Base-by-base conservation (phyloP, 2,797 vertebrate species). In the Sternotherus odoratus region DNA sequence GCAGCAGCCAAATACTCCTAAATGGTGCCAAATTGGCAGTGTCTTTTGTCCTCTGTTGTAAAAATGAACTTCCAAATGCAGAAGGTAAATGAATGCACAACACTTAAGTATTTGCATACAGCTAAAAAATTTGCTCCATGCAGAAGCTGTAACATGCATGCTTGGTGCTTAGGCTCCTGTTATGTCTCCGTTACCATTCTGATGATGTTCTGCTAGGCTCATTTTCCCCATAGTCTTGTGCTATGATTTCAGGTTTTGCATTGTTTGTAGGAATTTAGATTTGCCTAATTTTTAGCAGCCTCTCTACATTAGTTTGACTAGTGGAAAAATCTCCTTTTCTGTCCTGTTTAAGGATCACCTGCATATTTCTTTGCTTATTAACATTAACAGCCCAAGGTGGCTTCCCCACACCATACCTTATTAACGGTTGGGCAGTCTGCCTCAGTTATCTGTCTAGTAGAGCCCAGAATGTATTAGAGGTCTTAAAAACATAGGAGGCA, bases 31-130 rank as follows among this genome's bases (percentile, higher is more conserved):
- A 90, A 88, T 39, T 87, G 77, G 56, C 85, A 91, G 80, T 77
- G 82, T 89, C 53, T 30, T 74, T 85, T 53, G 53, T 66, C 85
- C 49, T 90, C 94, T 91, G 87, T 82, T 74, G 23, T 60, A 80
- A 90, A 69, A 12, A 36, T 39, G n/a, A 69, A 39, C 56, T 85
- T 77, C 84, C 74, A 85, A 93, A 77, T 51, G 84, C 85, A 81
- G 91, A 60, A 95, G 24, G 23, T 60, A 93, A 96, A 91, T 1
- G 36, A 95, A 93, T 81, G 66, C 86, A 93, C 33, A 69, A 92
- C 92, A 88, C 81, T 60, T 33, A 95, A 89, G 57, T 26, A 72
- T 93, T 92, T 74, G 21, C 13, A 82, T 79, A 86, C 51, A 86
- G 66, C 87, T 83, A 79, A 78, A 85, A 89, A 9, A 3, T 91